Base-by-base conservation (phyloP, 1,140 invertebrate genomes). In the Dolichoris vasculosae region DNA sequence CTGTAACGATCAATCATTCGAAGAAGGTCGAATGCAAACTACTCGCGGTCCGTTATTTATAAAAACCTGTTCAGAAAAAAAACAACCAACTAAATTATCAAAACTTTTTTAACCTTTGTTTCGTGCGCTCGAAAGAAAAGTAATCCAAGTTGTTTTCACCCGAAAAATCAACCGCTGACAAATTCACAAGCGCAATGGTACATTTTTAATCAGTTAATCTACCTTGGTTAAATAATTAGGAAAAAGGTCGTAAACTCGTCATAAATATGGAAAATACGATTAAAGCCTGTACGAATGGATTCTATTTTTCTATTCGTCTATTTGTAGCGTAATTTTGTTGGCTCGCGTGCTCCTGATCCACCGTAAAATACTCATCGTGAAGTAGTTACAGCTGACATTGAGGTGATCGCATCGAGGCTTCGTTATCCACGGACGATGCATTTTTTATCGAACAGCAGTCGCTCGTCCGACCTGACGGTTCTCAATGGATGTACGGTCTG, bases 391-490 rank as follows among this genome's bases (percentile, higher is more conserved):
- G 15, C 20, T 38, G 30, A 51, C n/a, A 48, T 30, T 48, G 32
- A 38, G 55, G 32, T 23, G 32, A 64, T 79, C 8, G 23, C 51
- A 20, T 26, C 11, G 17, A 8, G 32, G 1, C 20, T 40, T 55
- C 15, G n/a, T 11, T 67, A 67, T 67, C 32, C 76, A 1, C 75
- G 46, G 1, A 4, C n/a, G 51, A 73, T 85, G 67, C 77, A 85
- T 81, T 85, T 85, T 85, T 75, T 32, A 80, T 85, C 23, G 48
- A 69, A 69, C 64, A 80, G 63, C 26, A 59, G 63, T 71, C 83
- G 59, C n/a, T 71, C 75, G 55, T 26, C 43, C 26, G 9, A 17
- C 15, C 13, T 30, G 82, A 48, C 73, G 59, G 17, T 26, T 80
- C 38, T 79, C 77, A 17, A n/a, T 43, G 69, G 55, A 64, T 3